phyloP scores from a whole-genome alignment of 2,888 invertebrate genomes.

The Escarpia spicata region DNA sequence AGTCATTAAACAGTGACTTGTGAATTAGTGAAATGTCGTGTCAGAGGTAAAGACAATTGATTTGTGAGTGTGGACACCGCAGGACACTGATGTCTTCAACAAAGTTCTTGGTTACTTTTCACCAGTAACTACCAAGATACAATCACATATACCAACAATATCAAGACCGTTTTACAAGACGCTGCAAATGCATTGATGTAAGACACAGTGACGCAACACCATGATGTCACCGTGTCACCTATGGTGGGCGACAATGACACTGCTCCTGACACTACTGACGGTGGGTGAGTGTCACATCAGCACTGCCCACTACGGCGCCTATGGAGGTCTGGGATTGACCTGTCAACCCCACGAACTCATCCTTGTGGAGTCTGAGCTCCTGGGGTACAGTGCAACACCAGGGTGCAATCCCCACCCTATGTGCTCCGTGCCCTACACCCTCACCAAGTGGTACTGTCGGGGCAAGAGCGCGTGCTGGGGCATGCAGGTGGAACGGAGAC shows the following conservation, averaged over 20 bases:
- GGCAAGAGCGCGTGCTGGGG: constrained; percentile 39
- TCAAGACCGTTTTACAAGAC: not conserved
- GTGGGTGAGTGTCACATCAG: not conserved
- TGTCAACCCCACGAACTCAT: constrained; percentile 40
- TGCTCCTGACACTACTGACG: not conserved
- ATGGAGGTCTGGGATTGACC: constrained; percentile 36
- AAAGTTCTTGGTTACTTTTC: not conserved
- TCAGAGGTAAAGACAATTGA: not conserved
- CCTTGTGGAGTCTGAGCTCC: constrained; percentile 34
- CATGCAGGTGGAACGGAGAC: constrained; percentile 41
- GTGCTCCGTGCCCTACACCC: constrained; percentile 40
- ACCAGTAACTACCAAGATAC: not conserved
- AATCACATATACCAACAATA: not conserved
- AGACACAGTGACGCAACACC: not conserved
- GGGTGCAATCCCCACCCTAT: constrained; percentile 35
- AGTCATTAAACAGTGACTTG: not conserved
- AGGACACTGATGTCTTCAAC: not conserved
- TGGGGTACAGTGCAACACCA: constrained; percentile 34
- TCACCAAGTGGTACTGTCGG: constrained; percentile 43
- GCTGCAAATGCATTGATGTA: not conserved
- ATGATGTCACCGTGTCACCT: not conserved
- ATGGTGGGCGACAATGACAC: not conserved
- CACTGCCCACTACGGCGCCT: constrained; percentile 36
- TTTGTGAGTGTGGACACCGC: not conserved
- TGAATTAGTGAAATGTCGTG: not conserved